Percentiles rank a stretch among this genome's conserved stretches.
Evolutionary conservation across 2,888 invertebrate genomes (phyloP).

Genomic region (Temnothorax unifasciatus): DNA sequence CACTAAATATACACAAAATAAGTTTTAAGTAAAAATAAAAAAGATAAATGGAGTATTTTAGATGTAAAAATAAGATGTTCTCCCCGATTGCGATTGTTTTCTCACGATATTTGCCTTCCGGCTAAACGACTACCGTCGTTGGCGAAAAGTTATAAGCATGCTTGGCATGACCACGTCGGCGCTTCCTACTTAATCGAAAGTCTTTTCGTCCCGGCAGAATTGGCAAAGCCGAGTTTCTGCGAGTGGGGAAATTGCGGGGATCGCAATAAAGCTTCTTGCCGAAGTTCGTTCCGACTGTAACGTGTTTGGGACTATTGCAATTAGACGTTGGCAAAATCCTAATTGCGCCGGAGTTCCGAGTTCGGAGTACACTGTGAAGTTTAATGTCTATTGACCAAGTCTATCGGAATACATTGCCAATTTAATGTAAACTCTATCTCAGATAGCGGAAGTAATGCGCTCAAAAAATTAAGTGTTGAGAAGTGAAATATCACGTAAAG

Average conservation of each 20-base stretch:
- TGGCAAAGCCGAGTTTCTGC: slow-evolving; percentile 34
- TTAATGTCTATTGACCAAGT: slow-evolving; percentile 14
- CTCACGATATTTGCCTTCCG: neutral
- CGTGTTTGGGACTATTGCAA: slow-evolving; percentile 52
- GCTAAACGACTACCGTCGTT: neutral
- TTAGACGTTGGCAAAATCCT: slow-evolving; percentile 53
- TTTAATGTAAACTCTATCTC: neutral
- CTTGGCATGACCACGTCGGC: neutral
- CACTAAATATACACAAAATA: neutral
- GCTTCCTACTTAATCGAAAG: slow-evolving; percentile 43
- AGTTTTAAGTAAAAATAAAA: neutral
- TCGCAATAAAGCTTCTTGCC: slow-evolving; percentile 60
- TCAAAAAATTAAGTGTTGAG: neutral
- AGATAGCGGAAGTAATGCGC: neutral
- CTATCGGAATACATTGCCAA: slow-evolving; percentile 22
- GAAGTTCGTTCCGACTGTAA: slow-evolving; percentile 54
- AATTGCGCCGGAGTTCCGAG: slow-evolving; percentile 43
- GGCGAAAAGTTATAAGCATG: slow-evolving; percentile 43
- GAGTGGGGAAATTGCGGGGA: slow-evolving; percentile 34
- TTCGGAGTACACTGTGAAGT: neutral
- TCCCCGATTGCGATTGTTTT: neutral
- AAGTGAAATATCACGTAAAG: neutral
- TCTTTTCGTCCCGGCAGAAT: slow-evolving; percentile 33
- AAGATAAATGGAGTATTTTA: neutral
- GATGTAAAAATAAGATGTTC: neutral